These are phyloP conservation scores for Stenodema calcarata DNA, from an alignment of 2,888 invertebrate species.

Conservation along the genomic window DNA sequence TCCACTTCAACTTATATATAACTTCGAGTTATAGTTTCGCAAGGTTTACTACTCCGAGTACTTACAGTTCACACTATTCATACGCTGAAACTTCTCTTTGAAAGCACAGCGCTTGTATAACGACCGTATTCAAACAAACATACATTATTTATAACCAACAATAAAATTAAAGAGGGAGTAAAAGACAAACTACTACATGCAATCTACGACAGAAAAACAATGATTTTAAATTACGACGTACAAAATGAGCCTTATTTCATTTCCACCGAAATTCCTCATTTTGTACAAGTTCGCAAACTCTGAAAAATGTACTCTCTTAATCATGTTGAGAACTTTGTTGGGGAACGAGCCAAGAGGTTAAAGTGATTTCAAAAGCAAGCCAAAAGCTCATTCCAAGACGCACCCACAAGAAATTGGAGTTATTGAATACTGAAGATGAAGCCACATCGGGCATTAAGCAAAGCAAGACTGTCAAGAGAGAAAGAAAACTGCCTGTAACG, in stretches of 20 bases:
- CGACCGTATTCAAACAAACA: too few species aligned
- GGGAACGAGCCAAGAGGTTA: conserved; percentile 13
- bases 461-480: too few species aligned
- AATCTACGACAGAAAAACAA: not conserved
- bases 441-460: too few species aligned
- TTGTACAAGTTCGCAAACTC: not conserved
- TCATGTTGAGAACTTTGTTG: not conserved
- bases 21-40: not conserved
- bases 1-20: not conserved
- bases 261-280: not conserved
- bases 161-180: not conserved
- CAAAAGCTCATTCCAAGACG: not conserved
- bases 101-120: too few species aligned
- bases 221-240: not conserved
- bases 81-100: not conserved
- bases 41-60: not conserved
- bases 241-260: not conserved
- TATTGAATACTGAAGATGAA: too few species aligned
- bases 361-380: not conserved
- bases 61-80: not conserved
- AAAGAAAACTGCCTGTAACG: too few species aligned
- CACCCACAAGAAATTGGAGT: too few species aligned
- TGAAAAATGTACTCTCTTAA: not conserved
- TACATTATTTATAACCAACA: not conserved
- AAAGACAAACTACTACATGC: not conserved